phyloP scores from a whole-genome alignment of 2,113 vertebrate genomes.

The Eidolon helvum region DNA sequence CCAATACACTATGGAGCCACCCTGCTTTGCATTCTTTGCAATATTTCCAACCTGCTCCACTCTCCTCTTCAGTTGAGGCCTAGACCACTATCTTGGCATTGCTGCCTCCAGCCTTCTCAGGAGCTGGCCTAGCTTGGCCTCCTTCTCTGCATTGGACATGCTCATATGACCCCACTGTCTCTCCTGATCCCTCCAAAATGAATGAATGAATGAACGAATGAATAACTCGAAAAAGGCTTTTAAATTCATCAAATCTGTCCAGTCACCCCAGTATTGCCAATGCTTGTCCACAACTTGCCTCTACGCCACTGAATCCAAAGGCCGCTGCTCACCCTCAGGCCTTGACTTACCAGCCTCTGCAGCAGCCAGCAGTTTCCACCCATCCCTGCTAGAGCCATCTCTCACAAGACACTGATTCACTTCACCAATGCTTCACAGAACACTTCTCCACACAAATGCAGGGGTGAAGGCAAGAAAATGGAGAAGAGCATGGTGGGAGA shows the following conservation, averaged over 20 bases:
- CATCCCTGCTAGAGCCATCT: background rate
- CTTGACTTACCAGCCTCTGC: background rate
- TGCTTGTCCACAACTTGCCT: fast-evolving
- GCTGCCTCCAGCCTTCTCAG: background rate
- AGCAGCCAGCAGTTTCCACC: background rate
- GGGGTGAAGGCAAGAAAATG: background rate
- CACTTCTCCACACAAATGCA: too few species aligned
- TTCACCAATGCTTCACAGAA: fast-evolving
- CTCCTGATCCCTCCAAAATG: background rate
- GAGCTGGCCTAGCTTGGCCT: background rate
- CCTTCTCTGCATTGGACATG: too few species aligned
- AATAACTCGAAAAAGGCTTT: background rate
- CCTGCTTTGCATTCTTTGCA: background rate
- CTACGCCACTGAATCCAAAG: background rate
- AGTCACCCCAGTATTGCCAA: background rate
- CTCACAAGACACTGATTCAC: too few species aligned
- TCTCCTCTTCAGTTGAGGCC: too few species aligned
- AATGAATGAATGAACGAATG: too few species aligned
- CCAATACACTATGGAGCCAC: too few species aligned
- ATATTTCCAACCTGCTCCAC: background rate
- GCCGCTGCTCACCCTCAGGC: background rate
- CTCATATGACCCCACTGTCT: background rate
- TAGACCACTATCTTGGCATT: background rate
- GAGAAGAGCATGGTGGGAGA: background rate
- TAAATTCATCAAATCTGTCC: too few species aligned